phyloP scores from a whole-genome alignment of 2,113 vertebrate genomes.

The cattle (Bos taurus) region DNA sequence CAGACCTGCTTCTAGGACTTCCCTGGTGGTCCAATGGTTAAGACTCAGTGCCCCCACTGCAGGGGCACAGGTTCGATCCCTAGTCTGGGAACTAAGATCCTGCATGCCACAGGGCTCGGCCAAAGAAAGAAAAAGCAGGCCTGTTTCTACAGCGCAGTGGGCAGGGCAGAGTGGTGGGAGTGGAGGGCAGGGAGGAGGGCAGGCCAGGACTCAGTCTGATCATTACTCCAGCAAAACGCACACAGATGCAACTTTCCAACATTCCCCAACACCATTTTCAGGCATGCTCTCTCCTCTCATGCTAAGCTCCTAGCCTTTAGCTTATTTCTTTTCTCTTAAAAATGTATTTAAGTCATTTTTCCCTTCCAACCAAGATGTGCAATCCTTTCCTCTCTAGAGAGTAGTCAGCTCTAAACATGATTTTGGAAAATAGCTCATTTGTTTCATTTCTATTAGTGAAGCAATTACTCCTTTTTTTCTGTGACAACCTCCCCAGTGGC shows the following conservation, averaged over 20 bases:
- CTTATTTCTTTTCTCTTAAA: not conserved
- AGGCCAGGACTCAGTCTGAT: not conserved
- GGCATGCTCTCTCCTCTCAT: not conserved
- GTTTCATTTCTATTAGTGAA: conserved; percentile 8
- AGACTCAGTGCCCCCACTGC: not conserved
- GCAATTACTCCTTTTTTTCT: not conserved
- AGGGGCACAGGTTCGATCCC: not conserved
- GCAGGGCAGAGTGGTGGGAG: not conserved
- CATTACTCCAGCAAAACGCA: not conserved
- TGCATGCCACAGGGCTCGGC: not conserved
- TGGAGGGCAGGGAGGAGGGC: not conserved
- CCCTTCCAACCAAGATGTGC: not conserved
- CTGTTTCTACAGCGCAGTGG: not conserved
- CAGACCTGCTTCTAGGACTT: not conserved
- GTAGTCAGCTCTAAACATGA: not conserved
- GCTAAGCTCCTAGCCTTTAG: not conserved
- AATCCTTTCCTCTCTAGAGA: not conserved
- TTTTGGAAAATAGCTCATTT: not conserved
- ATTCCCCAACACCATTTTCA: too few species aligned
- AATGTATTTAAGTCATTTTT: not conserved
- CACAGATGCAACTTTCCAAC: not conserved
- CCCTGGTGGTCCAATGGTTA: not conserved
- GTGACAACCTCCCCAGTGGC: not conserved
- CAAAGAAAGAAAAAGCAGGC: not conserved
- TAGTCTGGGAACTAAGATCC: not conserved